Conservation (phyloP, 2,888 invertebrate species). For the Microctonus hyperodae region DNA sequence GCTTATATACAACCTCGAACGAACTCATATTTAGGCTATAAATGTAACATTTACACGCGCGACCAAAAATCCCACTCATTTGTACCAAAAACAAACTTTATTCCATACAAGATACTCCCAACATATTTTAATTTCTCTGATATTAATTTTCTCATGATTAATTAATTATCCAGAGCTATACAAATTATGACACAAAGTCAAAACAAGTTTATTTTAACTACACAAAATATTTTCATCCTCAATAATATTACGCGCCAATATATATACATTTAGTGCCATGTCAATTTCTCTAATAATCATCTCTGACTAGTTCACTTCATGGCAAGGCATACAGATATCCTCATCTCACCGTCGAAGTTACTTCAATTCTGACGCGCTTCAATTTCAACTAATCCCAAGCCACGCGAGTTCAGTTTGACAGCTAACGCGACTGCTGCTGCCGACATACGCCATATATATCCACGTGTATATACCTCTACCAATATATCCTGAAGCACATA, state of each 20-base stretch:
- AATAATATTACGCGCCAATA: too few relatives aligned
- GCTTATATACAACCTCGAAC: not conserved
- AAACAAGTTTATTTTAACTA: not conserved
- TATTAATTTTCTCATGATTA: constrained; percentile 1
- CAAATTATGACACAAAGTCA: not conserved
- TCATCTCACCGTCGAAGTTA: constrained; percentile 22
- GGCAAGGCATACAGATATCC: not conserved
- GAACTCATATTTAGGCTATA: not conserved
- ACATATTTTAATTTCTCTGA: not conserved
- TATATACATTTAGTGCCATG: too few relatives aligned
- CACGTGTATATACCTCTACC: not conserved
- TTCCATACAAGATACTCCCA: constrained; percentile 15
- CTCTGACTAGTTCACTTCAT: not conserved
- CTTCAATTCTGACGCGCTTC: constrained; percentile 32
- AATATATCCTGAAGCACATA: too few relatives aligned
- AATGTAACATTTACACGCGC: constrained; percentile 12
- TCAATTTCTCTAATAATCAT: not conserved
- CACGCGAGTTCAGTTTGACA: constrained; percentile 48
- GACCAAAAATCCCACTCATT: not conserved
- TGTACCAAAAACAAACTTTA: not conserved
- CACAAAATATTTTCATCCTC: not conserved
- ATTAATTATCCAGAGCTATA: not conserved
- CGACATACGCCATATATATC: not conserved
- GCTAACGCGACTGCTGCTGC: constrained; percentile 32
- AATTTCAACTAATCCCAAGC: constrained; percentile 34